These are phyloP conservation scores for Dissostichus mawsoni DNA, from an alignment of 2,113 vertebrate species.

Conservation along the genomic window DNA sequence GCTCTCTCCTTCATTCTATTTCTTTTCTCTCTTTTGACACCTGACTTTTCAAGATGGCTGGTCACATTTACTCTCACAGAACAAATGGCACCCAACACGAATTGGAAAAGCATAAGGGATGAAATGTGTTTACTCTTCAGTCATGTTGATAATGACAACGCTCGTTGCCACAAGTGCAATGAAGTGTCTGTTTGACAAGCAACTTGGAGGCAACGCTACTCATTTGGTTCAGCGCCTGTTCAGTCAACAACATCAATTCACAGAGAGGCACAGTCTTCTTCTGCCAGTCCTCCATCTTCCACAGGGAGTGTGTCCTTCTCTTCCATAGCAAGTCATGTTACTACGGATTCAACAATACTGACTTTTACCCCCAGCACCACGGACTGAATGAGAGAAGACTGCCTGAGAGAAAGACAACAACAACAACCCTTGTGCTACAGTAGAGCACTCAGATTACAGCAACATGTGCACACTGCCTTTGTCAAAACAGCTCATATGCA, in stretches of 20 bases:
- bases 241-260: conserved; percentile 11
- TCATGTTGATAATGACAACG: conserved; percentile 6
- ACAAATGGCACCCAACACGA: not conserved
- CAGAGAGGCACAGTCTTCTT: not conserved
- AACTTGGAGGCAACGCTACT: not conserved
- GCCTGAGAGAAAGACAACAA: conserved; percentile 8
- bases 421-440: conserved; percentile 29
- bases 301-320: not conserved
- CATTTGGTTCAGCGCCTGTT: conserved; percentile 11
- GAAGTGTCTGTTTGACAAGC: conserved; percentile 14
- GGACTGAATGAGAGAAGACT: not conserved
- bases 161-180: conserved; percentile 5
- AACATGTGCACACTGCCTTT: conserved; percentile 21
- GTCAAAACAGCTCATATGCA: conserved; percentile 57
- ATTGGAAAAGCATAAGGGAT: not conserved
- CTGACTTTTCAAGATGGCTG: not conserved
- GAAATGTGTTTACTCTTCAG: conserved; percentile 4
- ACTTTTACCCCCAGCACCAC: not conserved
- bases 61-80: not conserved
- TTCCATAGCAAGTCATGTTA: not conserved
- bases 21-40: not conserved
- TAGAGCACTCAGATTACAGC: conserved; percentile 16
- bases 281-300: not conserved
- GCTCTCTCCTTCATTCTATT: not conserved
- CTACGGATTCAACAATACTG: not conserved